Base-by-base conservation (phyloP, 2,113 vertebrate genomes). In the Mohoua ochrocephala region DNA sequence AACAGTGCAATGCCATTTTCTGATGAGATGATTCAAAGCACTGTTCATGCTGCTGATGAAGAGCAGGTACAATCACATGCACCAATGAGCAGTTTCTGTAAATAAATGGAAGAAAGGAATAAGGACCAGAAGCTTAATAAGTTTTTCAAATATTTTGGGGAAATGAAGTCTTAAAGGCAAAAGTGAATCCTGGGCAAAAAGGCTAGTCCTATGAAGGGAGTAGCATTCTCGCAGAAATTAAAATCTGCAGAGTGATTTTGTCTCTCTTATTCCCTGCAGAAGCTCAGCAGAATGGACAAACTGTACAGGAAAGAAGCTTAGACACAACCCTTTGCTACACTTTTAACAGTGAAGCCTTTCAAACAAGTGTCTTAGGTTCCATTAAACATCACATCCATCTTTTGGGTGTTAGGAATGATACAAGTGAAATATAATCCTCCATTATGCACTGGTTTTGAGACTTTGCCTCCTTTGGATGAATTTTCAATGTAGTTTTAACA, bases 121-220 rank as follows among this genome's bases (percentile, higher is more conserved):
- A 44, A 81, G 17, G 20, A 44, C 5, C 6, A 50, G 4, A 88
- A 67, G 15, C 63, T 78, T 70, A 47, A 5, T 2, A 52, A 27
- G 1, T 26, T 79, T 75, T 45, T 39, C 5, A 37, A 71, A 56
- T 0, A 31, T 52, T 44, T 47, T 39, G 17, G 5, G 21, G 28
- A 79, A 75, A 63, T 4, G 14, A 11, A 83, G 7, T 39, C 28
- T 17, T 60, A 73, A 83, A 85, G 23, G 5, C 9, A 5, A 39
- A 87, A 74, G 10, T 15, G 39, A 69, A 74, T 44, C 22, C 33
- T 33, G 15, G 10, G 44, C 71, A 39, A 76, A 84, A 73, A 69
- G 11, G 24, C 5, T 1, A 1, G 0, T 41, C 60, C 41, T 65
- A 21, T 3, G 24, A 74, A 80, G 14, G 14, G 6, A 56, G 8